Base-by-base conservation (phyloP, 2,113 vertebrate species). In the Oryzias curvinotus region DNA sequence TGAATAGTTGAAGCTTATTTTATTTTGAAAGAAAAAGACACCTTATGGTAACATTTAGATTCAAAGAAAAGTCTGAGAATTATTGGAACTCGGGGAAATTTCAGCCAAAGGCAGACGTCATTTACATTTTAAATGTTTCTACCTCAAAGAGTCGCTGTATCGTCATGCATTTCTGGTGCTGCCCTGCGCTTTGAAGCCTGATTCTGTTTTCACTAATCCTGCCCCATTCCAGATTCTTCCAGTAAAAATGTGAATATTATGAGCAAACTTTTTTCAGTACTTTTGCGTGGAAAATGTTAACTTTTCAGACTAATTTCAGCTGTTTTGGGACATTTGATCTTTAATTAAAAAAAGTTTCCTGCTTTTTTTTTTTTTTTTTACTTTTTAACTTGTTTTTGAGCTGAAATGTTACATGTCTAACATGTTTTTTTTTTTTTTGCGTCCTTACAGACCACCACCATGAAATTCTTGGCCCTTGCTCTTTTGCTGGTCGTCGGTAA, bases 401-500 rank as follows among this genome's bases (percentile, higher is more conserved):
- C 25, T 15, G 13, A 4, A 60, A 7, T 25, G 6, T 1, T 30
- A 28, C 23, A 23, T 43, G 14, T 51, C 12, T 57, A 28, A 59
- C 23, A 6, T 14, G 18, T 7, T 55, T 41, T 61, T 14, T n/a
- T 62, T 6, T 51, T 77, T 72, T 67, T 50, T 36, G 8, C 12
- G 8, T 18, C 30, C 36, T 44, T 57, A 18, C 13, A 90, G 87
- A 85, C 62, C 81, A 73, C 69, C 89, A 91, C 16, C 85, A 93
- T 93, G 92, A 93, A 92, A 68, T 90, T 89, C 28, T 61, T 85
- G 42, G 71, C 86, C 76, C 86, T 93, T 3, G 62, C 79, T 16
- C 69, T 93, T 66, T 65, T 92, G 50, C 72, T 93, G 83, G 90
- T 80, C 16, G 79, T 89, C 72, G 91, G 92, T 93, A 62, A 85